These are phyloP conservation scores for Clarias magur DNA, from an alignment of 2,113 vertebrate species.

Conservation along the genomic window DNA sequence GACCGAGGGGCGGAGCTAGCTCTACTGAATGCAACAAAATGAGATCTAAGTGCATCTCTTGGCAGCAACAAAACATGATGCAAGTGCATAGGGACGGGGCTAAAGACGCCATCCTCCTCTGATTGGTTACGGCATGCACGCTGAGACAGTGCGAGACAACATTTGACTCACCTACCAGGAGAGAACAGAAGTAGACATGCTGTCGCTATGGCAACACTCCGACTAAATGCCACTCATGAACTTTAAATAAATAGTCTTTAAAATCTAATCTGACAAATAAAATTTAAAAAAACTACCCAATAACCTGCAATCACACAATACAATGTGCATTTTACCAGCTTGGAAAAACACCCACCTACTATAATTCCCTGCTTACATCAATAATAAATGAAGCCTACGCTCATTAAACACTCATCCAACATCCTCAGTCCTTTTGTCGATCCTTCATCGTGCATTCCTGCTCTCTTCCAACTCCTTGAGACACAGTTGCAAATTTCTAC, in stretches of 20 bases:
- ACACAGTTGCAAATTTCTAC: conserved; percentile 64
- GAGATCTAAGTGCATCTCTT: too few species aligned
- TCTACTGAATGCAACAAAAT: too few species aligned
- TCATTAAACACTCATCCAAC: neutral
- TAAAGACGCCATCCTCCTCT: neutral
- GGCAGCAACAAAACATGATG: neutral
- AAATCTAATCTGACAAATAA: neutral
- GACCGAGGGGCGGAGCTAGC: too few species aligned
- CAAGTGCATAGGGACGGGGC: neutral
- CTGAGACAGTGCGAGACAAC: too few species aligned
- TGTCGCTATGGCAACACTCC: neutral
- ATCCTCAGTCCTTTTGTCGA: neutral
- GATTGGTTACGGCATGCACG: neutral
- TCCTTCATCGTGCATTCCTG: neutral
- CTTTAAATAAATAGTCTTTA: neutral
- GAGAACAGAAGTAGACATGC: neutral
- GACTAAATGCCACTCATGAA: neutral
- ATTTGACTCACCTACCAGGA: too few species aligned
- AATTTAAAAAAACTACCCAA: neutral
- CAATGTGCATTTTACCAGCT: too few species aligned
- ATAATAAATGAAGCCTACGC: neutral
- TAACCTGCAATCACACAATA: neutral
- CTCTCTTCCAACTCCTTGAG: conserved; percentile 65
- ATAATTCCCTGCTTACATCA: neutral
- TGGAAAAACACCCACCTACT: neutral